A percentile compares a stretch with the other conserved stretches of the same genome.
phyloP scores from a whole-genome alignment of 2,888 invertebrate genomes.

The Peribatodes rhomboidaria region DNA sequence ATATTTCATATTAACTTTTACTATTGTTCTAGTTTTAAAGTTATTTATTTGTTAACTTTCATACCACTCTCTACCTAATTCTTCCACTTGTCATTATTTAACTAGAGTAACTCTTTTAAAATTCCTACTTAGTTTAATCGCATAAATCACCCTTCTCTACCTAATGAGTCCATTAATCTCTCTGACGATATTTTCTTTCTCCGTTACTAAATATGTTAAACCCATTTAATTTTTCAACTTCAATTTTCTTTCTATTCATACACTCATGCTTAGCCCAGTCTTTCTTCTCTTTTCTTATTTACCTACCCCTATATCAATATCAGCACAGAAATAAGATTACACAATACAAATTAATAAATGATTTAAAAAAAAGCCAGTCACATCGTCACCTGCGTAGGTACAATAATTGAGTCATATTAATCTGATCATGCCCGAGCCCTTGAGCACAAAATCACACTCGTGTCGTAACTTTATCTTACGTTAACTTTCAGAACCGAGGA shows the following conservation, averaged over 20 bases:
- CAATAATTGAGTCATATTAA: slow-evolving; percentile 25
- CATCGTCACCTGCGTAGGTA: slow-evolving; percentile 59
- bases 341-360: slow-evolving; percentile 50
- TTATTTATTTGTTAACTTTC: slow-evolving; percentile 5
- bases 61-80: slow-evolving; percentile 1
- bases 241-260: slow-evolving; percentile 24
- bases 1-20: not conserved
- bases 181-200: slow-evolving; percentile 15
- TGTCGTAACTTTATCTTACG: slow-evolving; percentile 1
- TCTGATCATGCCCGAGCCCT: not conserved
- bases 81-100: slow-evolving; percentile 8
- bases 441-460: not conserved
- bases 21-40: not conserved
- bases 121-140: slow-evolving; percentile 6
- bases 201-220: slow-evolving; percentile 19
- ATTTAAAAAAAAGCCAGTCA: slow-evolving; percentile 47
- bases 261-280: slow-evolving; percentile 64
- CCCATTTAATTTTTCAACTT: slow-evolving; percentile 17
- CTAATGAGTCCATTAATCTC: slow-evolving; percentile 24
- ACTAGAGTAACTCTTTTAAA: not conserved
- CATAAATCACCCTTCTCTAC: slow-evolving; percentile 14
- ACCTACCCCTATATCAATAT: slow-evolving; percentile 58
- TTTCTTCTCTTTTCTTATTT: slow-evolving; percentile 59
- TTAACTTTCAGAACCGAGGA: slow-evolving; percentile 92
- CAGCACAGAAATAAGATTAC: slow-evolving; percentile 59